Conservation (phyloP, 2,113 vertebrate species). For the Pangasianodon gigas region DNA sequence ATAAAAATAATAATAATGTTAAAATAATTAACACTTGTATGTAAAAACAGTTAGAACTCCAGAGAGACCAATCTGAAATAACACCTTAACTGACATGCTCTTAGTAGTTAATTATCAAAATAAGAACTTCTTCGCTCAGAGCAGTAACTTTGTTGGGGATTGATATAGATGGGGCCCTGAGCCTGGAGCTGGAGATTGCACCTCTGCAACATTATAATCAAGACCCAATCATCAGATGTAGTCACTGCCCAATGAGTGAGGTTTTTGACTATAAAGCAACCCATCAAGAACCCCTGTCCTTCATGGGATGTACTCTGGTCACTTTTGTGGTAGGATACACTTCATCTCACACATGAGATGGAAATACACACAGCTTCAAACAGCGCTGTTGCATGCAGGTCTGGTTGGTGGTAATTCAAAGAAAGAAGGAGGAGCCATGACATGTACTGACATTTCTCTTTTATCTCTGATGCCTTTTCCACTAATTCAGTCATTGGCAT, state of each 20-base stretch:
- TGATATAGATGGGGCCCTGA: background rate
- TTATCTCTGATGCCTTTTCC: background rate
- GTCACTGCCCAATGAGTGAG: background rate
- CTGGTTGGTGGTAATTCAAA: background rate
- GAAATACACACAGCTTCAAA: background rate
- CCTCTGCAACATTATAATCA: background rate
- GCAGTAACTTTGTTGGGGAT: background rate
- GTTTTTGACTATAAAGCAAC: background rate
- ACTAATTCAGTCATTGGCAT: background rate
- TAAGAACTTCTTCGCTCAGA: background rate
- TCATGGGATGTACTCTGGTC: background rate
- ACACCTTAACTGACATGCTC: background rate
- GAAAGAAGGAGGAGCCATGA: background rate
- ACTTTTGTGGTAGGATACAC: background rate
- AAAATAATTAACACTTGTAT: background rate
- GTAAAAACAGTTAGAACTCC: background rate
- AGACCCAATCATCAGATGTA: background rate
- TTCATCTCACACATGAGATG: background rate
- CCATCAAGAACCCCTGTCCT: background rate
- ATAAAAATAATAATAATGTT: background rate
- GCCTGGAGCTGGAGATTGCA: background rate
- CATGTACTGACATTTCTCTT: background rate
- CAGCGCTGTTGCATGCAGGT: background rate
- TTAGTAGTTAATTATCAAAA: background rate
- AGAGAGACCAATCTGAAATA: background rate